phyloP scores from a whole-genome alignment of 1,140 invertebrate species.

The Ostrea denselamellosa region DNA sequence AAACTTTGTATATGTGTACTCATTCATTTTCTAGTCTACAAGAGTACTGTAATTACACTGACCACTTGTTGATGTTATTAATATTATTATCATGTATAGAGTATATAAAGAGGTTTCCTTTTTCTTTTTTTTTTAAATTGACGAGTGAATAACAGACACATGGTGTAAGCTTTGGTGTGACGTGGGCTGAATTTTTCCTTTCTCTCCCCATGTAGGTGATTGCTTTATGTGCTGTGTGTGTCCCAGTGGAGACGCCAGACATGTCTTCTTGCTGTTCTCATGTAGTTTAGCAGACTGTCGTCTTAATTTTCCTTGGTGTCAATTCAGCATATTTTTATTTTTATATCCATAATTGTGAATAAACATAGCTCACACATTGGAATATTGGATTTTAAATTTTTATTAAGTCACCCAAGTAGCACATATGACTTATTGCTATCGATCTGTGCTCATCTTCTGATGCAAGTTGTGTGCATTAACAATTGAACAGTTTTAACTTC shows the following conservation, averaged over 20 bases:
- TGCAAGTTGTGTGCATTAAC: too few species aligned
- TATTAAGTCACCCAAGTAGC: too few species aligned
- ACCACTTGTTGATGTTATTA: slow-evolving; percentile 37
- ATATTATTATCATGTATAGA: slow-evolving; percentile 39
- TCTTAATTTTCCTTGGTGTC: slow-evolving; percentile 37
- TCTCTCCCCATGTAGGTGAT: slow-evolving; percentile 14
- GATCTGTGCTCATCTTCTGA: too few species aligned
- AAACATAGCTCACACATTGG: slow-evolving; percentile 35
- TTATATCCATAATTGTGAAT: slow-evolving; percentile 38
- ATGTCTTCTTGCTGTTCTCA: slow-evolving; percentile 8
- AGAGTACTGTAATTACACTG: slow-evolving; percentile 36
- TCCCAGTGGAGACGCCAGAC: slow-evolving; percentile 14
- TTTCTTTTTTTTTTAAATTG: slow-evolving; percentile 7
- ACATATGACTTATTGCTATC: too few species aligned
- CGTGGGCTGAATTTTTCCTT: slow-evolving; percentile 21
- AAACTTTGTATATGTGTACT: slow-evolving; percentile 8
- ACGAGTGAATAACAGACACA: slow-evolving; percentile 7
- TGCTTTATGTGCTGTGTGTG: slow-evolving; percentile 31
- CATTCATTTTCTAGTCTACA: slow-evolving; percentile 23
- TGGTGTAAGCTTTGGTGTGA: slow-evolving; percentile 15
- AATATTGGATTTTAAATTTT: not conserved
- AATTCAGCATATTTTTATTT: slow-evolving; percentile 40
- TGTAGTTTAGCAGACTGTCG: slow-evolving; percentile 28
- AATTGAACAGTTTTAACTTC: too few species aligned
- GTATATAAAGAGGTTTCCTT: not conserved